These are phyloP conservation scores for Pecten maximus DNA, from an alignment of 2,888 invertebrate genomes.

Conservation along the genomic window DNA sequence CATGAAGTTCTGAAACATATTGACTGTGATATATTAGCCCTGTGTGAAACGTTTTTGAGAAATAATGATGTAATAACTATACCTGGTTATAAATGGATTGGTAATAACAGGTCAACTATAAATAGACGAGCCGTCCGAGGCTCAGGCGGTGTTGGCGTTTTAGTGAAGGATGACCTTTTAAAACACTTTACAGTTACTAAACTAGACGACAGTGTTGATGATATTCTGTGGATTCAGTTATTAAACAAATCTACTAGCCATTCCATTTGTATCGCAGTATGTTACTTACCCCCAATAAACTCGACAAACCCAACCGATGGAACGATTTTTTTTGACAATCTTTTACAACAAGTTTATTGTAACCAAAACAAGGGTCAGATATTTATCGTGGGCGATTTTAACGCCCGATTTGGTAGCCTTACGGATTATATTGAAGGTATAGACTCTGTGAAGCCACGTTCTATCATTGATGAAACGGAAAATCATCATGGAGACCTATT, in stretches of 20 bases:
- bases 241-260: no score
- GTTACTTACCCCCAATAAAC: no score
- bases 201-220: neutral
- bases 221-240: neutral
- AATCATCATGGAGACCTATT: no score
- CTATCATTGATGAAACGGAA: no score
- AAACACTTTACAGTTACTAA: neutral
- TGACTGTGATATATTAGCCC: conserved; percentile 33
- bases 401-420: neutral
- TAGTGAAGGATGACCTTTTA: conserved; percentile 37
- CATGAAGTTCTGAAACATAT: conserved; percentile 1
- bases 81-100: conserved; percentile 23
- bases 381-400: no score
- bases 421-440: conserved; percentile 34
- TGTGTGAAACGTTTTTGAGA: conserved; percentile 42
- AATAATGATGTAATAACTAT: neutral
- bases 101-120: no score
- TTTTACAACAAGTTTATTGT: neutral
- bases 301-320: no score
- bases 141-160: conserved; percentile 36
- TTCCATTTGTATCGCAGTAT: no score
- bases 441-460: conserved; percentile 26
- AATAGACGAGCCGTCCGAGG: conserved; percentile 39
- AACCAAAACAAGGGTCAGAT: conserved; percentile 19
- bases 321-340: neutral